These are phyloP conservation scores for Pseudomyrmex gracilis DNA, from an alignment of 1,140 invertebrate species.

Conservation along the genomic window DNA sequence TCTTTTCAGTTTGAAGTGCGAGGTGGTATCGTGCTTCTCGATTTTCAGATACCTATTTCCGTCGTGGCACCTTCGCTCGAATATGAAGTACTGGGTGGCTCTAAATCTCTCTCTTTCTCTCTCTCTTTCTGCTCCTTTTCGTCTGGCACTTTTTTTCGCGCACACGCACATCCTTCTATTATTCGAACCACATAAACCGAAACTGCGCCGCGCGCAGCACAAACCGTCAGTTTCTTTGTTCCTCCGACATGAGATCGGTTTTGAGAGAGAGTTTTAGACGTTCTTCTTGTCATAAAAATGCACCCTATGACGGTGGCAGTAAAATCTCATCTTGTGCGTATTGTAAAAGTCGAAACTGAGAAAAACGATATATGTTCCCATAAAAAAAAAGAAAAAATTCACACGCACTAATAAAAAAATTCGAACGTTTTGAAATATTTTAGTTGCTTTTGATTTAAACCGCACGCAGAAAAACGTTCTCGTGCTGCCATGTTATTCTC, in stretches of 20 bases:
- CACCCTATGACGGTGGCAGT: neutral
- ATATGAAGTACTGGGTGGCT: constrained; percentile 58
- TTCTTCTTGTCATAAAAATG: neutral
- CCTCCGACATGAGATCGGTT: constrained; percentile 29
- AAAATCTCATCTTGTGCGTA: neutral
- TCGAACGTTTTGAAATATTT: neutral
- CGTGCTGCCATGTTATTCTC: neutral
- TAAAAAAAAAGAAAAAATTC: too few species aligned
- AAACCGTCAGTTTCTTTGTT: constrained; percentile 45
- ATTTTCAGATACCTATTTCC: constrained; percentile 73
- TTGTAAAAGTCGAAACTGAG: too few species aligned
- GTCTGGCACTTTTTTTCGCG: constrained; percentile 23
- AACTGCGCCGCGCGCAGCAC: constrained; percentile 1
- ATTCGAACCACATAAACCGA: constrained; percentile 65
- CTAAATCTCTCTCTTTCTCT: constrained; percentile 64
- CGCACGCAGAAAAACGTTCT: too few species aligned
- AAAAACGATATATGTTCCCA: too few species aligned
- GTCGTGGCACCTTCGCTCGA: constrained; percentile 69
- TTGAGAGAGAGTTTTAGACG: neutral
- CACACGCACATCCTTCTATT: constrained; percentile 62
- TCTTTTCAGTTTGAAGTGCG: constrained; percentile 67
- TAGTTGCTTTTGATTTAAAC: neutral
- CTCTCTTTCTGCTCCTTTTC: neutral
- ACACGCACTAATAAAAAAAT: too few species aligned
- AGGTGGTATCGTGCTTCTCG: constrained; percentile 59